Base-by-base conservation (phyloP, 2,888 invertebrate genomes). In the Drosophila paranaensis region DNA sequence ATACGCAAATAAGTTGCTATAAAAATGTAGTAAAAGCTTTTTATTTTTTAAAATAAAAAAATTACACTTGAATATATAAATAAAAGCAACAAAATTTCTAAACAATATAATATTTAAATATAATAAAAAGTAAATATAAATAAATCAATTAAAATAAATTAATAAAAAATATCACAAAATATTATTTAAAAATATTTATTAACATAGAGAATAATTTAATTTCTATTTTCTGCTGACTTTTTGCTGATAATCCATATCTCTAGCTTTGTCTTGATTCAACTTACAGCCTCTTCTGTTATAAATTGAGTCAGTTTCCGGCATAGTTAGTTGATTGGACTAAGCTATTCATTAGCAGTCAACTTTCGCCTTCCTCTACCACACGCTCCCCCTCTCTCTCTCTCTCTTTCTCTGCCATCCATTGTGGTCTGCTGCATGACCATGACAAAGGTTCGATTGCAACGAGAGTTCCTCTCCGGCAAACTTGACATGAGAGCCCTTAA, bases 401-500 rank as follows among this genome's bases (percentile, higher is more conserved):
- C 8, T 51, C 13, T 20, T 4, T 13, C 13, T 9, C n/a, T n/a
- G n/a, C 20, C 20, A 20, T 2, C 20, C 45, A 25, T 35, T 10
- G 37, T 58, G 42, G 42, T 11, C 27, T 39, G 0, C 9, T 71
- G 58, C 57, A 48, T 75, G 75, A 61, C 77, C 75, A 76, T 76
- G 75, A 68, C 72, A 76, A 76, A 58, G 77, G 72, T 42, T 76
- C 60, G 72, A 72, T 76, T 39, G 68, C 57, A 60, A 45, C 43
- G 63, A 64, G 72, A 77, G 63, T 74, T 77, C 48, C 50, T 27
- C 27, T 27, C 4, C 35, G 62, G 58, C 61, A 33, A 50, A 69
- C 64, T 77, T 71, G 79, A 77, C 57, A 70, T 63, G 54, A 75
- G 74, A 69, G 46, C 73, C 53, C 68, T 85, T 68, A 76, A 82